These are phyloP conservation scores for Oreohelix idahoensis DNA, from an alignment of 1,140 invertebrate species.

Conservation along the genomic window DNA sequence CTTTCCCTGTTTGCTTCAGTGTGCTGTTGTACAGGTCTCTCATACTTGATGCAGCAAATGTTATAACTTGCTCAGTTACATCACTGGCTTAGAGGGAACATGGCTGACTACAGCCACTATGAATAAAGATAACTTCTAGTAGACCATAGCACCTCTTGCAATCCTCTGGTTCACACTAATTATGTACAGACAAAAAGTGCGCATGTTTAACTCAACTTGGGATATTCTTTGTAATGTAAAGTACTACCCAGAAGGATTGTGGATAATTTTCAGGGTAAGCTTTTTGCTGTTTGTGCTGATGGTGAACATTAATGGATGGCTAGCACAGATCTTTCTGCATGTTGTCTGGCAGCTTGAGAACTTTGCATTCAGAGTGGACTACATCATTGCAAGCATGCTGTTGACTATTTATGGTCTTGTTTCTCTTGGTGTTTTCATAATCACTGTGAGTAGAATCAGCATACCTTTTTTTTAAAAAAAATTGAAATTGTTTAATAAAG, in stretches of 20 bases:
- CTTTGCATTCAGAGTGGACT: slow-evolving; percentile 53
- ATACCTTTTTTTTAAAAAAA: neutral
- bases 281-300: slow-evolving; percentile 57
- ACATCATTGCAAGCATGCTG: slow-evolving; percentile 51
- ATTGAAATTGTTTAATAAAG: no score
- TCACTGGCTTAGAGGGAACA: no score
- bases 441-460: slow-evolving; percentile 51
- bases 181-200: neutral
- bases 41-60: no score
- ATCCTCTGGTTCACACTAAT: no score
- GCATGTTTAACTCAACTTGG: neutral
- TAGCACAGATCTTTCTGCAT: slow-evolving; percentile 48
- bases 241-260: neutral
- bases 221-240: neutral
- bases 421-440: slow-evolving; percentile 42
- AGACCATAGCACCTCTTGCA: no score
- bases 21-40: no score
- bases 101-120: no score
- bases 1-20: no score
- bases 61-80: no score
- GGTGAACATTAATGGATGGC: slow-evolving; percentile 48
- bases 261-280: slow-evolving; percentile 56
- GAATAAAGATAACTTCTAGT: no score
- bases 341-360: slow-evolving; percentile 43
- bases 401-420: slow-evolving; percentile 55